Evolutionary conservation across 2,113 vertebrate species (phyloP).

Genomic region (Diphyllodes magnificus): DNA sequence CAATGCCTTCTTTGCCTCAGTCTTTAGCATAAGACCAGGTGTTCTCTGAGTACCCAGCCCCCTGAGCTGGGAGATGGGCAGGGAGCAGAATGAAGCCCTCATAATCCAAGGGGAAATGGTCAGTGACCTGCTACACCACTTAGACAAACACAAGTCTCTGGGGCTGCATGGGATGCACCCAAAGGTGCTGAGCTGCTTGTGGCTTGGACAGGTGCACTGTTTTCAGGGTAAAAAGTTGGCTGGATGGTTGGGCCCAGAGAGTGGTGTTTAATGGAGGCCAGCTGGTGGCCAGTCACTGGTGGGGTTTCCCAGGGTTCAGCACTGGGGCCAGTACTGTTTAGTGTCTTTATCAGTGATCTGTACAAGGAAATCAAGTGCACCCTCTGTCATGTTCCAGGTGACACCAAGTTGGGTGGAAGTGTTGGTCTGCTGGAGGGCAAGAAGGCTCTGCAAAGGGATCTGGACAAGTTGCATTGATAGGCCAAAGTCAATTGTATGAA

Average conservation of each 20-base stretch:
- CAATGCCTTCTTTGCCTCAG: not conserved
- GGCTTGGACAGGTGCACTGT: not conserved
- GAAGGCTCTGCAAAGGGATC: not conserved
- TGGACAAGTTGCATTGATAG: not conserved
- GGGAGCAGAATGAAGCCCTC: not conserved
- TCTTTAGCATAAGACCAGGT: not conserved
- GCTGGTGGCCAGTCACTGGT: not conserved
- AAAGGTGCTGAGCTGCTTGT: not conserved
- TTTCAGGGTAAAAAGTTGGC: not conserved
- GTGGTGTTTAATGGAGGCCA: not conserved
- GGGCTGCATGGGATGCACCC: not conserved
- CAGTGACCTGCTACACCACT: not conserved
- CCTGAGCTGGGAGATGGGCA: not conserved
- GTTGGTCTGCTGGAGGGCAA: not conserved
- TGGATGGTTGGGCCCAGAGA: not conserved
- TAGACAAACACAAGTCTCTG: not conserved
- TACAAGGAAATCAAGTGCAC: not conserved
- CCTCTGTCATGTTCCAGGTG: not conserved
- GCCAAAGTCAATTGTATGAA: not conserved
- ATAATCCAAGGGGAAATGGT: not conserved
- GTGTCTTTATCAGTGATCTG: not conserved
- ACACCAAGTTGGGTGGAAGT: not conserved
- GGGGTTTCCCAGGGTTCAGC: not conserved
- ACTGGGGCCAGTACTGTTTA: not conserved
- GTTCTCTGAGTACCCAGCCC: not conserved